Conservation (phyloP, 2,888 invertebrate genomes). For the Cantharis lateralis region DNA sequence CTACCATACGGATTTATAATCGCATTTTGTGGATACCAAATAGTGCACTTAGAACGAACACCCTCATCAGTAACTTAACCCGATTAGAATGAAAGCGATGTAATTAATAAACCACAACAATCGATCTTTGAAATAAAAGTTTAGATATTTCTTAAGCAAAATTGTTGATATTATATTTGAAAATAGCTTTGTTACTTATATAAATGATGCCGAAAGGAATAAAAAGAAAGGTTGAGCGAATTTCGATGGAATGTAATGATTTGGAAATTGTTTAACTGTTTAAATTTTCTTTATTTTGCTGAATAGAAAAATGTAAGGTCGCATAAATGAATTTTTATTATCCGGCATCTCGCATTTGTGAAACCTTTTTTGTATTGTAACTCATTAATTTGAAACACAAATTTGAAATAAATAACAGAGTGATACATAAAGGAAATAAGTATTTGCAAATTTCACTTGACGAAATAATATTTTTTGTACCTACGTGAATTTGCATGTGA, state of each 20-base stretch:
- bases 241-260: neutral
- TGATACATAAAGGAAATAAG: neutral
- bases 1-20: neutral
- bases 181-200: neutral
- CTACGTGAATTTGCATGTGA: neutral
- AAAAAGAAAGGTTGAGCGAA: neutral
- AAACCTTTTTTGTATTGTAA: neutral
- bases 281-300: slow-evolving; percentile 1
- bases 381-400: neutral
- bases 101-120: neutral
- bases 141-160: neutral
- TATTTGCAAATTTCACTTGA: neutral
- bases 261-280: slow-evolving; percentile 3
- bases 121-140: neutral
- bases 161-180: neutral
- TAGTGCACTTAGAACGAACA: neutral
- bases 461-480: neutral
- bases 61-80: neutral
- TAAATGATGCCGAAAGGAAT: neutral
- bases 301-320: neutral
- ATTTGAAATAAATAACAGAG: neutral
- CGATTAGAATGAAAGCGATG: neutral
- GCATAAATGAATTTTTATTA: slow-evolving; percentile 2
- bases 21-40: neutral
- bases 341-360: neutral